Percentiles rank a stretch among this genome's conserved stretches.
Evolutionary conservation across 2,797 vertebrate genomes (phyloP).

Genomic region (Semotilus atromaculatus): DNA sequence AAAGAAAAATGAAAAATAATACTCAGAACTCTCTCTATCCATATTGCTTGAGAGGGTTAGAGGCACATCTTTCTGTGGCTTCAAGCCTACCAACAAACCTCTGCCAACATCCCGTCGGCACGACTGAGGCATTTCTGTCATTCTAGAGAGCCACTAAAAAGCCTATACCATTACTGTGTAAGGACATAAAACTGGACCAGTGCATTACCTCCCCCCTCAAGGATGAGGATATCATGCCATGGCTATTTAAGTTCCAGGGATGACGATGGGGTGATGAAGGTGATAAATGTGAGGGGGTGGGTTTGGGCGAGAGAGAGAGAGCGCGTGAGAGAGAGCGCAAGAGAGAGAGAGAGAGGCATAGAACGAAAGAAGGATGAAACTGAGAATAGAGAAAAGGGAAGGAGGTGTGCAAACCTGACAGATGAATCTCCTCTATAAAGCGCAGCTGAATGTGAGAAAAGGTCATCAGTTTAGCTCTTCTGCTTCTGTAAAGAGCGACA

Average conservation of each 20-base stretch:
- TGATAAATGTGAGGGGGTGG: not conserved
- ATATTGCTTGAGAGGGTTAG: not conserved
- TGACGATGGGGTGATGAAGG: conserved; percentile 40
- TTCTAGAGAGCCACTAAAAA: conserved; percentile 4
- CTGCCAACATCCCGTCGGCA: conserved; percentile 11
- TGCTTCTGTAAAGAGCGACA: conserved; percentile 56
- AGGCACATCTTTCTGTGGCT: not conserved
- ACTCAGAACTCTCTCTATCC: not conserved
- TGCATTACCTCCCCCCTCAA: conserved; percentile 2
- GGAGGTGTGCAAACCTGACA: conserved; percentile 47
- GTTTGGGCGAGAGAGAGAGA: not conserved
- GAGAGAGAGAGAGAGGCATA: not conserved
- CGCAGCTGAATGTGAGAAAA: conserved; percentile 63
- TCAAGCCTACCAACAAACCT: conserved; percentile 9
- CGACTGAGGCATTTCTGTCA: conserved; percentile 4
- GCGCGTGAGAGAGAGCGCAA: not conserved
- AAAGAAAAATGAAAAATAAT: not conserved
- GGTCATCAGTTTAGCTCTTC: conserved; percentile 66
- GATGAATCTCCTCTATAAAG: conserved; percentile 53
- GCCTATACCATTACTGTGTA: not conserved
- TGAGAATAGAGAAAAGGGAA: conserved; percentile 32
- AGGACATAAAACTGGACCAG: conserved; percentile 20
- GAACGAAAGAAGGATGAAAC: conserved; percentile 1
- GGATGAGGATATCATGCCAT: not conserved
- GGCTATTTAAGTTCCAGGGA: conserved; percentile 1